A percentile compares a stretch with the other conserved stretches of the same genome.
These are phyloP conservation scores for Pelodytes ibericus DNA, from an alignment of 2,797 vertebrate species.

Conservation along the genomic window DNA sequence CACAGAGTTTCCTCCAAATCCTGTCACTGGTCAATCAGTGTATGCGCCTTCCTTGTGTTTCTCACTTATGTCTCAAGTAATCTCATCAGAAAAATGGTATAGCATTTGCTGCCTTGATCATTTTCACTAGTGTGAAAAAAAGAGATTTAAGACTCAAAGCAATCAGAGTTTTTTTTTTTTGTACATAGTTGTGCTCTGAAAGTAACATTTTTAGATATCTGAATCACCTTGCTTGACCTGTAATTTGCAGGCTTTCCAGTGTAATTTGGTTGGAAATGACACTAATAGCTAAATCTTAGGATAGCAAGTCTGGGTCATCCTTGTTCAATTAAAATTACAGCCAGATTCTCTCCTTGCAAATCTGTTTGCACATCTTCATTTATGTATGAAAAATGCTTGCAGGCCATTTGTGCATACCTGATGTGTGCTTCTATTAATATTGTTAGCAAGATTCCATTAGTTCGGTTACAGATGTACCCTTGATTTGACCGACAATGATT, in stretches of 20 bases:
- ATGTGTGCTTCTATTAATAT: slow-evolving; percentile 4
- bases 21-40: background rate
- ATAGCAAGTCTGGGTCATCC: slow-evolving; percentile 32
- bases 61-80: background rate
- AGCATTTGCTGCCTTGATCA: background rate
- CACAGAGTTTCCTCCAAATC: background rate
- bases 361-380: slow-evolving; percentile 29
- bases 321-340: background rate
- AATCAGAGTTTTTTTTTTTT: slow-evolving; percentile 12
- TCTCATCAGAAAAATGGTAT: background rate
- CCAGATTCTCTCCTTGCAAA: background rate
- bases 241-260: background rate
- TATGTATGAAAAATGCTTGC: slow-evolving; percentile 1
- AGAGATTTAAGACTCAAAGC: background rate
- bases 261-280: slow-evolving; percentile 15
- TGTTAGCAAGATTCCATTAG: slow-evolving; percentile 9
- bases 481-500: background rate
- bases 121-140: background rate
- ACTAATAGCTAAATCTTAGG: slow-evolving; percentile 15
- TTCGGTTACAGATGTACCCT: background rate
- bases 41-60: no score
- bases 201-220: background rate
- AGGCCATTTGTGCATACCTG: background rate
- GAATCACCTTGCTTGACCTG: slow-evolving; percentile 9
- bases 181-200: slow-evolving; percentile 1